A percentile compares a stretch with the other conserved stretches of the same genome.
These are phyloP conservation scores for Phoxinus phoxinus DNA, from an alignment of 2,113 vertebrate genomes.

Conservation along the genomic window DNA sequence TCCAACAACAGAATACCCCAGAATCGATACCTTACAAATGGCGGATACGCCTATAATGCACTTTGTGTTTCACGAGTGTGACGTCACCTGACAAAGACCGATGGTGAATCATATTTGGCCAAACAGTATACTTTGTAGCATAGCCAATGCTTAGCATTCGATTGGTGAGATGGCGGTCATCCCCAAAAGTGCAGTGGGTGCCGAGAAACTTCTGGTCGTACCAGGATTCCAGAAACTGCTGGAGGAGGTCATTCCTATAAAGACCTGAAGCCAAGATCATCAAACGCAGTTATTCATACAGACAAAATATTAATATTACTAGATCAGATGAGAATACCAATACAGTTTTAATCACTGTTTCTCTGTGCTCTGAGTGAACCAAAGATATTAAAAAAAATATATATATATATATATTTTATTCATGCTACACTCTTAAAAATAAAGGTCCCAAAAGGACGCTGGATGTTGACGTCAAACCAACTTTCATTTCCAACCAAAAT, in stretches of 20 bases:
- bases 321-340: background rate
- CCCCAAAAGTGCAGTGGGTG: constrained; percentile 89
- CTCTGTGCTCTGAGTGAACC: background rate
- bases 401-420: background rate
- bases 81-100: too few species aligned
- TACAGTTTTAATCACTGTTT: too few species aligned
- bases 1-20: too few species aligned
- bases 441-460: too few species aligned
- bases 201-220: constrained; percentile 92
- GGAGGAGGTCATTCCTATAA: constrained; percentile 87
- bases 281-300: background rate
- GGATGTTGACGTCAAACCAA: too few species aligned
- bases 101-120: background rate
- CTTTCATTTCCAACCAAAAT: too few species aligned
- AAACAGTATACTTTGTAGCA: constrained; percentile 82
- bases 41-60: too few species aligned
- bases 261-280: constrained; percentile 73
- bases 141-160: constrained; percentile 93
- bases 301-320: background rate
- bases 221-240: constrained; percentile 90
- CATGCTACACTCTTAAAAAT: too few species aligned
- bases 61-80: too few species aligned
- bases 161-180: constrained; percentile 91
- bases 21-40: too few species aligned
- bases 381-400: background rate